Base-by-base conservation (phyloP, 2,113 vertebrate genomes). In the Amphiprion ocellaris region DNA sequence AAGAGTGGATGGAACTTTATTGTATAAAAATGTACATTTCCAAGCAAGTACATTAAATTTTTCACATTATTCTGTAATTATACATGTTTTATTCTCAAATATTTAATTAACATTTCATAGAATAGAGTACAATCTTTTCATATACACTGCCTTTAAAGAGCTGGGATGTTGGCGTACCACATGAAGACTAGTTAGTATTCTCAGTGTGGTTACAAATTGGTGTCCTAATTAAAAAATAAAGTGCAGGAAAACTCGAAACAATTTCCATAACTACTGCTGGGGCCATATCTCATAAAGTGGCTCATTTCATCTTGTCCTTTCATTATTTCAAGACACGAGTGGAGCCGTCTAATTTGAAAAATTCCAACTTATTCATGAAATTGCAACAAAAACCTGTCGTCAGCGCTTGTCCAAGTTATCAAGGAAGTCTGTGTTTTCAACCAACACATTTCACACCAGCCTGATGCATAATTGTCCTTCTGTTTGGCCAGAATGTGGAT, bases 391-490 rank as follows among this genome's bases (percentile, higher is more conserved):
- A 77, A 74, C 76, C 64, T 44, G 56, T 71, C n/a, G 30, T 16
- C 52, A 28, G 55, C 1, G 14, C 24, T 53, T 3, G 33, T 72
- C 74, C 84, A 73, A 70, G 59, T 77, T 79, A 50, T 82, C 68
- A 37, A 54, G 63, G 65, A 28, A 41, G 60, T 82, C 70, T 30
- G 71, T 53, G 68, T 72, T 69, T 70, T 71, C 73, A 47, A 55
- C 58, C 55, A 61, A 82, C 80, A 87, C 77, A 60, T 90, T 83
- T 87, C 81, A 74, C 85, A 75, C 74, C 78, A 81, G 79, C 52
- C 87, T 65, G 58, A 37, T 74, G 71, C 79, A 75, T 86, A 88
- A 88, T 85, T 75, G 85, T 85, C 83, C 87, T 56, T 89, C 79
- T 89, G 81, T 77, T 87, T 55, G 61, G 41, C 70, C 80, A 70